Conservation (phyloP, 92 coral and sea anemone species). For the Epizoanthus scotinus region DNA sequence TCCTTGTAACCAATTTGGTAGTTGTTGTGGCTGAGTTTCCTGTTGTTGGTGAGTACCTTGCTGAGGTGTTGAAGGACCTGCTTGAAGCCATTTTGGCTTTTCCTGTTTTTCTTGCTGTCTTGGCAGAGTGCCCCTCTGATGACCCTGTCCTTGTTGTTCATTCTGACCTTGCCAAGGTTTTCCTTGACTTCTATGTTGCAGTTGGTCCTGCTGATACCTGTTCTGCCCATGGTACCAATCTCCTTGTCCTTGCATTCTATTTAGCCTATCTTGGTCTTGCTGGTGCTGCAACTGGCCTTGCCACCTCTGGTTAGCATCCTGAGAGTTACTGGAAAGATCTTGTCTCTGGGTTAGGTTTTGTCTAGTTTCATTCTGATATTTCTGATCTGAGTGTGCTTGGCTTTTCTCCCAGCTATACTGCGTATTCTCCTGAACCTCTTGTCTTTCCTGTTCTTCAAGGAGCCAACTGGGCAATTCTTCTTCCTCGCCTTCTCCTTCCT, state of each 20-base stretch:
- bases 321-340: not conserved
- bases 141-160: not conserved
- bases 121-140: not conserved
- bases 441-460: not conserved
- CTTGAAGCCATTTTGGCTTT: slow-evolving; percentile 36
- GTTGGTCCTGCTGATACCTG: slow-evolving; percentile 17
- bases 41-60: slow-evolving; percentile 13
- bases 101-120: slow-evolving; percentile 43
- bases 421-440: not conserved
- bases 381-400: not conserved
- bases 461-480: slow-evolving; percentile 20
- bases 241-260: not conserved
- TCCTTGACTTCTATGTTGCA: slow-evolving; percentile 15
- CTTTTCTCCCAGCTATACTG: slow-evolving; percentile 8
- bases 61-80: not conserved
- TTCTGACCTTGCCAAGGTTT: not conserved
- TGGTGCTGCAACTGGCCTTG: slow-evolving; percentile 8
- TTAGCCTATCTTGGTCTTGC: not conserved
- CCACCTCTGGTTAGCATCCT: slow-evolving; percentile 3
- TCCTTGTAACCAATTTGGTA: slow-evolving; percentile 56
- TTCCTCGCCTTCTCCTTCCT: not conserved
- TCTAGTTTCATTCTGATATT: not conserved
- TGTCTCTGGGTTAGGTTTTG: slow-evolving; percentile 17
- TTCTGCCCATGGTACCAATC: slow-evolving; percentile 17
- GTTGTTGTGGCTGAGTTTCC: slow-evolving; percentile 3